Base-by-base conservation (phyloP, 2,113 vertebrate species). In the Atractosteus spatula region DNA sequence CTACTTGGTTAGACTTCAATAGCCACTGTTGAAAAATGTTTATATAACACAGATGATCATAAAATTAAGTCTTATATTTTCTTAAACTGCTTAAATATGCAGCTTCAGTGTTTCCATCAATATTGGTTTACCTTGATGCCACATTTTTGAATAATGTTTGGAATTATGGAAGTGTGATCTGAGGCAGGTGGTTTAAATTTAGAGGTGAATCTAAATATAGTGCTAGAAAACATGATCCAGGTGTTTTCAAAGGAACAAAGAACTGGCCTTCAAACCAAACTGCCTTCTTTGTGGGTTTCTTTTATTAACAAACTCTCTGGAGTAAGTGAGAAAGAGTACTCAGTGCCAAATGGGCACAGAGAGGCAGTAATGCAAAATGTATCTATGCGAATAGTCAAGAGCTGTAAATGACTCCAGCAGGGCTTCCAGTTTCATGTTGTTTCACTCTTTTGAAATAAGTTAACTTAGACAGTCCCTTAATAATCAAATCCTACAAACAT, bases 161-260 rank as follows among this genome's bases (percentile, higher is more conserved):
- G 81, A 82, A 82, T 83, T 74, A 78, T 70, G 76, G 51, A 71
- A 64, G 68, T 1, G 51, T 63, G 69, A 70, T 80, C 84, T 69
- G 74, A 41, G 82, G 75, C 88, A 88, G 87, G 83, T 88, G 81
- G 81, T 82, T 87, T 83, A 74, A 11, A 83, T 88, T 88, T 84
- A 69, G 66, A 81, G 68, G 63, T 80, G 64, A 79, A 74, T 76
- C 85, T 88, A 89, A 88, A 87, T 84, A 80, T 86, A 89, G 81
- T 57, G 72, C 55, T 13, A 59, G 77, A 85, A 84, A 90, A 91
- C 77, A 81, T 13, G 74, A 85, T 80, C 81, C 87, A 88, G 88
- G 84, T 89, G 86, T 81, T 86, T 76, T 80, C 71, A 79, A 45
- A 57, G 63, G 61, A 84, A 82, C 76, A 79, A 80, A 82, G 82